These are phyloP conservation scores for Martes martes DNA, from an alignment of 2,113 vertebrate species.

Conservation along the genomic window DNA sequence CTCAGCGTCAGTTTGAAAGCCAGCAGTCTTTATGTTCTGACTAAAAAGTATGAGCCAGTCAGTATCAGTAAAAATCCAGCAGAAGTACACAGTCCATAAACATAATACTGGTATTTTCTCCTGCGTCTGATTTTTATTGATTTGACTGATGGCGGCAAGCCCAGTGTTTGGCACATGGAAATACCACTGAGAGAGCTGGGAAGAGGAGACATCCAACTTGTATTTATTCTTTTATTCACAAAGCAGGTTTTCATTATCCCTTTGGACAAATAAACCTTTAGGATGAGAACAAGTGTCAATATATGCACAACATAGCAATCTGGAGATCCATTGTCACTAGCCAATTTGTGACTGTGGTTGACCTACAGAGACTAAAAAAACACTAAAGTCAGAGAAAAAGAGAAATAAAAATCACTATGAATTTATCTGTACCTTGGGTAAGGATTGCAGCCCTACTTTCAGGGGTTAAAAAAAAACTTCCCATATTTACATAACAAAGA, in stretches of 20 bases:
- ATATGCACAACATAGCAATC: background rate
- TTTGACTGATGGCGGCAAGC: background rate
- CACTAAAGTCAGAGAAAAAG: background rate
- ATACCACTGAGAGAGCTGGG: background rate
- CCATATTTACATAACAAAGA: background rate
- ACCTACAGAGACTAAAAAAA: background rate
- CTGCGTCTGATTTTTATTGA: conserved; percentile 29
- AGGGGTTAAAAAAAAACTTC: background rate
- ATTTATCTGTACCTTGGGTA: background rate
- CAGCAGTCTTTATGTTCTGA: background rate
- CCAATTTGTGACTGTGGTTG: background rate
- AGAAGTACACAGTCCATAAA: background rate
- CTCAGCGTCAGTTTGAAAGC: background rate
- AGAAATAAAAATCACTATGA: background rate
- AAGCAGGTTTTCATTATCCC: background rate
- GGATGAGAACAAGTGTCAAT: background rate
- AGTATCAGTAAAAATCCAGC: background rate
- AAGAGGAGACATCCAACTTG: background rate
- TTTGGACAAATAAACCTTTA: conserved; percentile 4
- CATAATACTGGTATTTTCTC: background rate
- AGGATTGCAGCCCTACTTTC: background rate
- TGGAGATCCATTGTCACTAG: background rate
- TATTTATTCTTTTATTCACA: conserved; percentile 28
- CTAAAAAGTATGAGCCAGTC: background rate
- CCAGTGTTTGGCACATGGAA: background rate